phyloP scores from a whole-genome alignment of 2,113 vertebrate genomes.

The Melospiza melodia region DNA sequence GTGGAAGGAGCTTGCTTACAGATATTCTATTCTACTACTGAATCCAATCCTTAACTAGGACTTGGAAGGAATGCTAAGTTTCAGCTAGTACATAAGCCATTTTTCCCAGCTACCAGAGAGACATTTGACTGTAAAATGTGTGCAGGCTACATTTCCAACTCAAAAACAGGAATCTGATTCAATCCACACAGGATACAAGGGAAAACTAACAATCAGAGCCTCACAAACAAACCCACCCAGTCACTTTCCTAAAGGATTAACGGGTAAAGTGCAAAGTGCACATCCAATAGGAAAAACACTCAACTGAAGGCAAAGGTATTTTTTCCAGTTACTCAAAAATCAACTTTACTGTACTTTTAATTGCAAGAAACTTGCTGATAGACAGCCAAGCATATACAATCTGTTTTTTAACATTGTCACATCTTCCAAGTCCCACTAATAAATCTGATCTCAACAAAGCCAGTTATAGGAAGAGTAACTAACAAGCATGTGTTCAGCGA shows the following conservation, averaged over 20 bases:
- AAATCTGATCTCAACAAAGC: background rate
- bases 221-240: background rate
- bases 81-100: background rate
- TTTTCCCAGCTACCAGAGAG: background rate
- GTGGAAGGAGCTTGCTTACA: background rate
- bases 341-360: background rate
- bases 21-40: background rate
- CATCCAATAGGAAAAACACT: background rate
- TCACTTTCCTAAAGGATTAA: background rate
- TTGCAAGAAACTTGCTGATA: background rate
- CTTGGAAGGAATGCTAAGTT: background rate
- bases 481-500: background rate
- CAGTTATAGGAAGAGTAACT: background rate
- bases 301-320: background rate
- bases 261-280: accelerated
- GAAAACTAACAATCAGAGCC: background rate
- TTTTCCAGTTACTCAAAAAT: background rate
- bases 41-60: background rate
- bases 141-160: background rate
- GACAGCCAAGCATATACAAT: background rate
- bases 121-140: background rate
- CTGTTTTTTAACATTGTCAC: background rate
- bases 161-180: background rate
- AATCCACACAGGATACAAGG: background rate
- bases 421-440: background rate